Conservation (phyloP, 2,113 vertebrate genomes). For the Notarius quadriscutis region DNA sequence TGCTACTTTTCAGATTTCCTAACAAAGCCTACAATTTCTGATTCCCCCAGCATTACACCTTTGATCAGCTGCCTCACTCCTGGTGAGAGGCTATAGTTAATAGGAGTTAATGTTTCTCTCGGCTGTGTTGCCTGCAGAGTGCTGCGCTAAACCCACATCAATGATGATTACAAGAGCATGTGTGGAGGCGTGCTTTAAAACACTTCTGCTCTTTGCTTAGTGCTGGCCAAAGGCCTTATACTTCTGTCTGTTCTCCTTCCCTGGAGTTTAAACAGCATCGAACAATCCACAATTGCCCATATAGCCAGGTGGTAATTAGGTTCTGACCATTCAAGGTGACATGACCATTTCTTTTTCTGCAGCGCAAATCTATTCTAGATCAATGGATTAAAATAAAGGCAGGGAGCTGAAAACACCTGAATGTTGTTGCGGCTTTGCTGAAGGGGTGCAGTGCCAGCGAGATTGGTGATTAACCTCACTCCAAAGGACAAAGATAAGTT, state of each 20-base stretch:
- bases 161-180: slow-evolving; percentile 47
- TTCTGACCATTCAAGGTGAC: slow-evolving; percentile 41
- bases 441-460: slow-evolving; percentile 11
- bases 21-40: slow-evolving; percentile 52
- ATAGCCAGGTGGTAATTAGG: slow-evolving; percentile 38
- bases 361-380: slow-evolving; percentile 43
- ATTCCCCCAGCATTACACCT: slow-evolving; percentile 47
- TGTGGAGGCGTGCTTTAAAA: slow-evolving; percentile 42
- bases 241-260: slow-evolving; percentile 30
- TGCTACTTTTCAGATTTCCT: slow-evolving; percentile 51
- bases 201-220: slow-evolving; percentile 37
- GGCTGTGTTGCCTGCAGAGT: slow-evolving; percentile 50
- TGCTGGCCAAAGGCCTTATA: slow-evolving; percentile 11
- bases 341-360: slow-evolving; percentile 43
- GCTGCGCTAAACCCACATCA: slow-evolving; percentile 54
- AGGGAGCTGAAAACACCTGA: slow-evolving; percentile 17
- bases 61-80: slow-evolving; percentile 52
- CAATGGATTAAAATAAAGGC: slow-evolving; percentile 41
- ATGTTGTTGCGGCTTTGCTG: slow-evolving; percentile 18
- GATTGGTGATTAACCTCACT: slow-evolving; percentile 51
- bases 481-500: slow-evolving; percentile 79
- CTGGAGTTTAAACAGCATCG: slow-evolving; percentile 29
- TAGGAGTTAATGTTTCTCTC: slow-evolving; percentile 52
- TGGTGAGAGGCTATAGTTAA: slow-evolving; percentile 45
- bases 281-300: slow-evolving; percentile 35